A percentile compares a stretch with the other conserved stretches of the same genome.
Conservation (phyloP, 2,113 vertebrate species). For the Stegastes partitus region DNA sequence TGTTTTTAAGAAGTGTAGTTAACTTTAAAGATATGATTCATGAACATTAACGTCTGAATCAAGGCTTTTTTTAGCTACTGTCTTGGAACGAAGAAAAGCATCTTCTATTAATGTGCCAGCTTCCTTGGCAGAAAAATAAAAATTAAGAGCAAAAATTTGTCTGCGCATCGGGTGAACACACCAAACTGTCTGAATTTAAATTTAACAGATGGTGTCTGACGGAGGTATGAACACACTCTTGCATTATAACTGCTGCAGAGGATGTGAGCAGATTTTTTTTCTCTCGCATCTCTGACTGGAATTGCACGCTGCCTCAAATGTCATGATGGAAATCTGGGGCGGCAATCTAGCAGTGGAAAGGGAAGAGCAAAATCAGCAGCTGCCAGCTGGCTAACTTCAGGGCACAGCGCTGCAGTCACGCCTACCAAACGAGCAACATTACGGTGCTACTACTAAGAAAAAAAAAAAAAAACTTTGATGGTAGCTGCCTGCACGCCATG, state of each 20-base stretch:
- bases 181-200: too few relatives aligned
- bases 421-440: constrained; percentile 47
- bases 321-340: constrained; percentile 33
- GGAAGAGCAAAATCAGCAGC: constrained; percentile 50
- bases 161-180: too few relatives aligned
- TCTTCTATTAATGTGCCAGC: neutral
- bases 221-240: neutral
- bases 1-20: neutral
- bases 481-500: neutral
- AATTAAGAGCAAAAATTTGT: neutral
- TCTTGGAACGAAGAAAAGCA: neutral
- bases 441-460: neutral
- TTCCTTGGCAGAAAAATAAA: neutral
- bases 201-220: constrained; percentile 26
- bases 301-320: constrained; percentile 45
- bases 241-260: neutral
- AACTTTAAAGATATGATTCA: neutral
- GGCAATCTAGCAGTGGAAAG: constrained; percentile 16
- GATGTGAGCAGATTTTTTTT: too few relatives aligned
- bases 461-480: neutral
- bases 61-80: neutral
- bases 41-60: neutral
- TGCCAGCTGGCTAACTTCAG: constrained; percentile 68
- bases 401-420: constrained; percentile 45
- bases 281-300: neutral